Percentiles rank a stretch among this genome's conserved stretches.
Conservation (phyloP, 2,113 vertebrate species). For the Chamaea fasciata region DNA sequence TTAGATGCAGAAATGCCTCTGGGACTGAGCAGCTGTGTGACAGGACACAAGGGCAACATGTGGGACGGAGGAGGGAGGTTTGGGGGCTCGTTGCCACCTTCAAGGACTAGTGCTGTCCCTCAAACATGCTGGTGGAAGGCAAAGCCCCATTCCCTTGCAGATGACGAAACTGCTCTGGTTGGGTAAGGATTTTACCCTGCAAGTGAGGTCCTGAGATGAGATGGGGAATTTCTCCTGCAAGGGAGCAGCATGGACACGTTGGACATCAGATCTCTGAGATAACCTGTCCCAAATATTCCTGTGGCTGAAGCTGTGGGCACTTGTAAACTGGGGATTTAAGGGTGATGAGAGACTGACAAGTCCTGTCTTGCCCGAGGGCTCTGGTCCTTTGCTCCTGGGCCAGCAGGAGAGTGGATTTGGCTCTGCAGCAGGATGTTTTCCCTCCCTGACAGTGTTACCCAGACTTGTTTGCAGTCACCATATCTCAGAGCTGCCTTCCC, state of each 20-base stretch:
- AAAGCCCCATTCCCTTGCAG: background rate
- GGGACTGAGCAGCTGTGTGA: background rate
- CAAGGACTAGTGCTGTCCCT: background rate
- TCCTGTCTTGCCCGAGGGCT: background rate
- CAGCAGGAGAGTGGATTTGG: background rate
- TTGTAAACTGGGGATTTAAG: background rate
- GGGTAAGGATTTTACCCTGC: background rate
- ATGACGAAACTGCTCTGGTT: background rate
- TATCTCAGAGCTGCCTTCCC: background rate
- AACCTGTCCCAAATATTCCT: background rate
- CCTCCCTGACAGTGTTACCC: background rate
- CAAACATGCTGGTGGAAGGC: background rate
- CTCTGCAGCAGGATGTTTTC: background rate
- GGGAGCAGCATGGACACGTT: background rate
- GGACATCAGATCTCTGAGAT: background rate
- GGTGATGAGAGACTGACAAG: background rate
- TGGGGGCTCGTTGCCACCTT: background rate
- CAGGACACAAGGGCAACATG: rapidly evolving
- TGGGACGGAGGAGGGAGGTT: background rate
- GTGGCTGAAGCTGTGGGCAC: background rate
- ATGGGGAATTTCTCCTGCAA: background rate
- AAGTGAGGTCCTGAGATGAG: background rate
- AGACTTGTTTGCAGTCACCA: background rate
- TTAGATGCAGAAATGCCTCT: background rate
- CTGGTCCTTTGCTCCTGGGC: background rate